These are phyloP conservation scores for Orthonychiurus folsomi DNA, from an alignment of 2,888 invertebrate genomes.

Conservation along the genomic window DNA sequence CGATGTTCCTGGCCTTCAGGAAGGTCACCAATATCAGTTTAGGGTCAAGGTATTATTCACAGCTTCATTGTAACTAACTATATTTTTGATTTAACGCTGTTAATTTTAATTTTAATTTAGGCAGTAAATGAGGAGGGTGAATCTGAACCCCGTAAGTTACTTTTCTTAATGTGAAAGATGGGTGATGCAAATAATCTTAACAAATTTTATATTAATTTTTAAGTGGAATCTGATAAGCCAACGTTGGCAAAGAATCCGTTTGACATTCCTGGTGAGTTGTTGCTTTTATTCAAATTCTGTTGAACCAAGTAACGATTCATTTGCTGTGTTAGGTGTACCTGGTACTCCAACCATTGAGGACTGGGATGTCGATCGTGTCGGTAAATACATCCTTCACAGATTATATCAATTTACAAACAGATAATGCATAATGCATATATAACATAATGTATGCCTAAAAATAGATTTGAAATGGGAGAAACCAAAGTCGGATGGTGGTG, in stretches of 20 bases:
- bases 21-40: constrained; percentile 88
- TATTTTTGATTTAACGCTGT: constrained; percentile 8
- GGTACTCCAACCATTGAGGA: constrained; percentile 76
- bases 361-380: constrained; percentile 80
- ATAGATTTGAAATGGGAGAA: constrained; percentile 76
- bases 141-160: constrained; percentile 84
- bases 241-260: constrained; percentile 94
- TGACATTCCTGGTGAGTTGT: constrained; percentile 60
- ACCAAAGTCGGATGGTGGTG: constrained; percentile 67
- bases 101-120: no score
- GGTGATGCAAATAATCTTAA: no score
- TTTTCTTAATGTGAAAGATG: no score
- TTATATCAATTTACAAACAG: no score
- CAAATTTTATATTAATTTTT: no score
- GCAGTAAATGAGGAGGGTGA: constrained; percentile 93
- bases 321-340: constrained; percentile 54
- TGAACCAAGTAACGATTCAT: neutral
- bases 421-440: no score
- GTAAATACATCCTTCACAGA: no score
- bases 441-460: no score
- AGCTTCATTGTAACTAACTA: no score
- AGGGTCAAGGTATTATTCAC: no score
- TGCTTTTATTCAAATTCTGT: neutral
- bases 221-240: constrained; percentile 79
- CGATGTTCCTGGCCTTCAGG: constrained; percentile 79